These are phyloP conservation scores for Eptatretus atami DNA, from an alignment of 2,797 vertebrate genomes.

Conservation along the genomic window DNA sequence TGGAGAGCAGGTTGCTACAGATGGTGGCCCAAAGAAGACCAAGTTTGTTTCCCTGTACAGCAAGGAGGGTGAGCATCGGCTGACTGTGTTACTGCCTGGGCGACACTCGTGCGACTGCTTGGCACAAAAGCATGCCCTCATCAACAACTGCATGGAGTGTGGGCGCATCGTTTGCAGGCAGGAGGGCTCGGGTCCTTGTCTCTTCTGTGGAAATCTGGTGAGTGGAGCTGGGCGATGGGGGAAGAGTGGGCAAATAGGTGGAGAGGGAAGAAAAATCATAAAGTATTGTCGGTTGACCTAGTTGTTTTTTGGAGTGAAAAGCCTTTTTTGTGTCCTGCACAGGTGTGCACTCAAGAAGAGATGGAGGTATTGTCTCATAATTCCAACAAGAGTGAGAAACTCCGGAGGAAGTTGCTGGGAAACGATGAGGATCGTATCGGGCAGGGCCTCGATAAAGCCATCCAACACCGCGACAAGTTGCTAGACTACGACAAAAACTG, in stretches of 20 bases:
- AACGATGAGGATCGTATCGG: conserved; percentile 34
- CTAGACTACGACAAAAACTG: conserved; percentile 70
- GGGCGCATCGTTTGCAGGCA: conserved; percentile 82
- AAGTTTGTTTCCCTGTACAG: conserved; percentile 59
- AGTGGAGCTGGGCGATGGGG: neutral
- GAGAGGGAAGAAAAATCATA: too few relatives aligned
- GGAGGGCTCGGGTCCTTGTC: conserved; percentile 68
- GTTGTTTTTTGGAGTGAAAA: too few relatives aligned
- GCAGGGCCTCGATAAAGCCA: conserved; percentile 43
- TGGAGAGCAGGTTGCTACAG: conserved; percentile 10
- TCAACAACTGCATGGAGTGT: conserved; percentile 75
- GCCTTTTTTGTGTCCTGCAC: neutral
- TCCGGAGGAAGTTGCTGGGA: conserved; percentile 51
- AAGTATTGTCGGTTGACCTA: too few relatives aligned
- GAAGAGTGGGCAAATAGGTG: too few relatives aligned
- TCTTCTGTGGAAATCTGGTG: conserved; percentile 71
- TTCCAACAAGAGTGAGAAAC: conserved; percentile 89
- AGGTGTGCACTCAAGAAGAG: conserved; percentile 87
- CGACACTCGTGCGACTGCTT: conserved; percentile 56
- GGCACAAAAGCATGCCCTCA: conserved; percentile 65
- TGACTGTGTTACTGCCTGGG: conserved; percentile 47
- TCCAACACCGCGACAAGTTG: conserved; percentile 75
- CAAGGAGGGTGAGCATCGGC: conserved; percentile 53
- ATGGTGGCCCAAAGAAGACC: conserved; percentile 39
- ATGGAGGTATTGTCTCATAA: conserved; percentile 63